Evolutionary conservation across 1,140 invertebrate species (phyloP), one percentile per base, ranked within the genome.

Genomic region (Papilio helenus): DNA sequence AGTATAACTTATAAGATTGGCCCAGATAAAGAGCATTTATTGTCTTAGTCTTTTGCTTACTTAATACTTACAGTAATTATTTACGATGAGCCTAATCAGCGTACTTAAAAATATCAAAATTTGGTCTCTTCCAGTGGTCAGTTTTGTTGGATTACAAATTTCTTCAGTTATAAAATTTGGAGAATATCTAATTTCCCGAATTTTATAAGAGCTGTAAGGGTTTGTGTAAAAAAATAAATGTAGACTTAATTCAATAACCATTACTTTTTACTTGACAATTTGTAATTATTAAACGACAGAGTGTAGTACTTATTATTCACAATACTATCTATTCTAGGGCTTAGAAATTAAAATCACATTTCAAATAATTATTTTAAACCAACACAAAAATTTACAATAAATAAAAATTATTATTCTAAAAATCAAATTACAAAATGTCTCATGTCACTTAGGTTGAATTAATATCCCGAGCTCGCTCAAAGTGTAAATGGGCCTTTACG

Each of bases 261-360:
- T 65, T 44, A 26, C 18, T 51, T 49, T 74, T 74, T 74, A 74
- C 44, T 74, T 74, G 44, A 49, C 26, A 68, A 34, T 68, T 68
- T 68, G 29, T 29, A 29, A 16, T 34, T 26, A 61, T 14, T 68
- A 68, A 68, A 68, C 23, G 61, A 61, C 23, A 61, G 20, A 14
- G 26, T 29, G 61, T 68, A 68, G 39, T 74, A 23, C 20, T 74
- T 26, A 74, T 46, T 74, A 74, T 44, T 46, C 39, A 49, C 72
- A 74, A 74, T 74, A 46, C 44, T 74, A 68, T 74, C 20, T 74
- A 74, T 26, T 44, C 72, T 74, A 68, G 12, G 14, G 61, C 61
- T 68, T 68, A 68, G 26, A 68, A 68, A 68, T 29, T 68, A 74
- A 74, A 74, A 74, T 74, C 72, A 74, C 72, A 74, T 49, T 39